These are phyloP conservation scores for Leptogaster cylindrica DNA, from an alignment of 2,888 invertebrate genomes.

Conservation along the genomic window DNA sequence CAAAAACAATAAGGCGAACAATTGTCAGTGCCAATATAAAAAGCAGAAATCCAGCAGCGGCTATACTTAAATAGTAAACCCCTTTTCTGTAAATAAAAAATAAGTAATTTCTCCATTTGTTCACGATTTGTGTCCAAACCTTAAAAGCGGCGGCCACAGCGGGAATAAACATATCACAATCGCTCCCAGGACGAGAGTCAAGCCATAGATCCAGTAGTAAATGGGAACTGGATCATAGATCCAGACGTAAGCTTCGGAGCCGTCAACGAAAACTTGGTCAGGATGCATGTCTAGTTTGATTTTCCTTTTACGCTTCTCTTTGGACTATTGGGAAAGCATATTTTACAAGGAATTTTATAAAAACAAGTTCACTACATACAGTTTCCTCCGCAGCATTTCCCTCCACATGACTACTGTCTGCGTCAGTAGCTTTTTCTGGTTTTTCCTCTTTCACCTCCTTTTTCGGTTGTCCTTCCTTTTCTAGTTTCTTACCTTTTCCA, in stretches of 20 bases:
- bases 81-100: slow-evolving; percentile 74
- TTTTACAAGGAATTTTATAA: background rate
- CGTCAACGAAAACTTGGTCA: slow-evolving; percentile 92
- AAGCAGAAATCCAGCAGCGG: slow-evolving; percentile 93
- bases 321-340: slow-evolving; percentile 48
- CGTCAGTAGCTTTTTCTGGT: slow-evolving; percentile 58
- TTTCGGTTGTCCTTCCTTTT: slow-evolving; percentile 39
- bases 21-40: slow-evolving; percentile 90
- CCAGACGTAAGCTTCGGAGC: slow-evolving; percentile 96
- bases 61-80: slow-evolving; percentile 95
- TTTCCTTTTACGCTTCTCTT: slow-evolving; percentile 82
- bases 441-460: slow-evolving; percentile 55
- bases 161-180: slow-evolving; percentile 97
- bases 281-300: slow-evolving; percentile 97
- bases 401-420: slow-evolving; percentile 66
- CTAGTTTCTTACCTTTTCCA: slow-evolving; percentile 39
- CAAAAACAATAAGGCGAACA: slow-evolving; percentile 89
- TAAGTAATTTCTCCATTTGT: slow-evolving; percentile 29
- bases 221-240: slow-evolving; percentile 96
- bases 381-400: slow-evolving; percentile 58
- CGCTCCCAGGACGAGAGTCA: slow-evolving; percentile 86
- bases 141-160: slow-evolving; percentile 95
- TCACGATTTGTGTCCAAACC: slow-evolving; percentile 63
- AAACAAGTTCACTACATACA: background rate
- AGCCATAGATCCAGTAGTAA: slow-evolving; percentile 94